phyloP scores from a whole-genome alignment of 2,888 invertebrate genomes.

The Drosophila phalerata region DNA sequence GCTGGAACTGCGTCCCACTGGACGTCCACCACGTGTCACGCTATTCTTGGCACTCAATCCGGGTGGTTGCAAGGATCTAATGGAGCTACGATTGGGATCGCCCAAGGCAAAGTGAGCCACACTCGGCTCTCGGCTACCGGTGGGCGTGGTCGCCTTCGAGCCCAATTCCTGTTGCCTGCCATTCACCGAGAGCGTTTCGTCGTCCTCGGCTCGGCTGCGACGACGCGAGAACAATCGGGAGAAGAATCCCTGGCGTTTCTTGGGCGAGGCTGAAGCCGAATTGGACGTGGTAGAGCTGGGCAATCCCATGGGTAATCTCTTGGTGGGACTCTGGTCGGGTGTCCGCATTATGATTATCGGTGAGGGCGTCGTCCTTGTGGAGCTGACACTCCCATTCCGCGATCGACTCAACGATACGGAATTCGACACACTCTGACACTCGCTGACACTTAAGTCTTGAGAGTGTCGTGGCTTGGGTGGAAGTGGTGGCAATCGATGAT shows the following conservation, averaged over 20 bases:
- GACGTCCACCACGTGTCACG: constrained; percentile 80
- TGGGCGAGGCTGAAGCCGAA: constrained; percentile 85
- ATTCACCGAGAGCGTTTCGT: constrained; percentile 33
- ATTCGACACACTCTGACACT: constrained; percentile 56
- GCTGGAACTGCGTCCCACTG: constrained; percentile 88
- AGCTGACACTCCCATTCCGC: constrained; percentile 74
- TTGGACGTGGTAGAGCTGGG: constrained; percentile 56
- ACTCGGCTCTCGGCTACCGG: constrained; percentile 82
- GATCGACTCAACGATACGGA: constrained; percentile 73
- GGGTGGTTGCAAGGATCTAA: constrained; percentile 83
- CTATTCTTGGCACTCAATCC: constrained; percentile 83
- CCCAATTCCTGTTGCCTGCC: constrained; percentile 29
- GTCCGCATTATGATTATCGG: constrained; percentile 85
- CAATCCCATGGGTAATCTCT: constrained; percentile 86
- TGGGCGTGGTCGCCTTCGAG: constrained; percentile 56
- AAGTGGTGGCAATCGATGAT: constrained; percentile 90
- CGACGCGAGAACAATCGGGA: constrained; percentile 88
- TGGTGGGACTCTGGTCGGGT: constrained; percentile 86
- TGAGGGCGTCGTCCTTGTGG: constrained; percentile 83
- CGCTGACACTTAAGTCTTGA: constrained; percentile 79
- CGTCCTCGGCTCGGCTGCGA: constrained; percentile 84
- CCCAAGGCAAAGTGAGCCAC: constrained; percentile 80
- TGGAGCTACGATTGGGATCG: constrained; percentile 83
- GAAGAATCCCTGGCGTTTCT: constrained; percentile 88
- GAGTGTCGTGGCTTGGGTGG: constrained; percentile 92